Evolutionary conservation across 2,797 vertebrate species (phyloP).

Genomic region (Scolopax rusticola): DNA sequence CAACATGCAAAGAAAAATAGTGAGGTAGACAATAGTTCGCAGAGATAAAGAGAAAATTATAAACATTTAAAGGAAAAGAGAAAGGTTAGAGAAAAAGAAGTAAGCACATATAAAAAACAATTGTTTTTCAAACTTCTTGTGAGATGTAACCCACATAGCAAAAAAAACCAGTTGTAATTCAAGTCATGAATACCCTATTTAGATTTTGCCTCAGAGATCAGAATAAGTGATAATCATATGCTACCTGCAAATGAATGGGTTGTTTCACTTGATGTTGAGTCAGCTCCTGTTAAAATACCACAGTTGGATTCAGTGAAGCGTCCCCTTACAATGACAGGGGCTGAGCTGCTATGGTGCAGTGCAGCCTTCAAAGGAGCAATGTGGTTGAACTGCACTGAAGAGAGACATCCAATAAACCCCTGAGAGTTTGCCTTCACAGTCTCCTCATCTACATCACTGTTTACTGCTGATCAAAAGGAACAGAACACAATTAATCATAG

Average conservation of each 20-base stretch:
- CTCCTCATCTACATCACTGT: constrained; percentile 83
- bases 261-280: constrained; percentile 84
- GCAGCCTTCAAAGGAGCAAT: constrained; percentile 91
- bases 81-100: neutral
- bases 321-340: constrained; percentile 82
- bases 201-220: neutral
- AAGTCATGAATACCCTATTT: neutral
- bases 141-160: neutral
- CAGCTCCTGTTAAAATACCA: constrained; percentile 79
- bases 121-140: neutral
- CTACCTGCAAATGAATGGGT: constrained; percentile 90
- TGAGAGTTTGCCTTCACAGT: constrained; percentile 83
- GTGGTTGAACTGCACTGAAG: constrained; percentile 90
- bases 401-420: constrained; percentile 93
- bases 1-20: neutral
- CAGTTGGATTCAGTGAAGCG: constrained; percentile 85
- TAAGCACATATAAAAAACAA: neutral
- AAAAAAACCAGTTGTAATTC: neutral
- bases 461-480: constrained; percentile 77
- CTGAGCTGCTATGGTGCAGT: constrained; percentile 80
- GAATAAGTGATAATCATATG: neutral
- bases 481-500: constrained; percentile 19
- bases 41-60: neutral
- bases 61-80: neutral
- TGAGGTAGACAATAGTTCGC: neutral